Conservation (phyloP, 2,888 invertebrate genomes). For the Saturnia japonica region DNA sequence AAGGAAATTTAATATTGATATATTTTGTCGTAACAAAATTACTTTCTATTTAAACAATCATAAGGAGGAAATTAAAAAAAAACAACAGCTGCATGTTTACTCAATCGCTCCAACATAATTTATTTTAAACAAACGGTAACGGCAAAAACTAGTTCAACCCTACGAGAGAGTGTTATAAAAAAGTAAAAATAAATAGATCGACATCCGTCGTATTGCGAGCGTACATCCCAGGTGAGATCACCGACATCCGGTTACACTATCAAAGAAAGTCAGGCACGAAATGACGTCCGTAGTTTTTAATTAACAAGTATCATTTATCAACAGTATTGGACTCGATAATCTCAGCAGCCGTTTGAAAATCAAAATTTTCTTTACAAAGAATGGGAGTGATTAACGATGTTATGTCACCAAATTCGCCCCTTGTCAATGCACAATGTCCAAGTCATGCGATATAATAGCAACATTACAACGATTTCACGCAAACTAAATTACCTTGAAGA, state of each 20-base stretch:
- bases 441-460: conserved; percentile 77
- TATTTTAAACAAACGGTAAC: conserved; percentile 60
- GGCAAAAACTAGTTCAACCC: conserved; percentile 56
- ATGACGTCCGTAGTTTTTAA: conserved; percentile 50
- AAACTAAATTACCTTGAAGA: conserved; percentile 69
- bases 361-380: conserved; percentile 70
- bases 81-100: conserved; percentile 59
- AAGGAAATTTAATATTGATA: too few relatives aligned
- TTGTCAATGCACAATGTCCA: conserved; percentile 65
- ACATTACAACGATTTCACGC: conserved; percentile 67
- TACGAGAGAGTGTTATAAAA: conserved; percentile 51
- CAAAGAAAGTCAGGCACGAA: conserved; percentile 23
- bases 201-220: conserved; percentile 55
- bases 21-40: conserved; percentile 21
- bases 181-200: conserved; percentile 47
- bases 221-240: conserved; percentile 51
- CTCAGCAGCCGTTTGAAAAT: conserved; percentile 67
- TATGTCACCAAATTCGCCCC: conserved; percentile 67
- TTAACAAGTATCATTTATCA: conserved; percentile 69
- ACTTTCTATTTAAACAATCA: conserved; percentile 36
- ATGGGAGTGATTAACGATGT: conserved; percentile 75
- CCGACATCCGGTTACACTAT: conserved; percentile 39
- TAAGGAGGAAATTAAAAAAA: conserved; percentile 62
- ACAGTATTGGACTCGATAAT: conserved; percentile 64
- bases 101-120: conserved; percentile 50